Conservation (phyloP, 1,140 invertebrate species). For the Brachionus paranguensis region DNA sequence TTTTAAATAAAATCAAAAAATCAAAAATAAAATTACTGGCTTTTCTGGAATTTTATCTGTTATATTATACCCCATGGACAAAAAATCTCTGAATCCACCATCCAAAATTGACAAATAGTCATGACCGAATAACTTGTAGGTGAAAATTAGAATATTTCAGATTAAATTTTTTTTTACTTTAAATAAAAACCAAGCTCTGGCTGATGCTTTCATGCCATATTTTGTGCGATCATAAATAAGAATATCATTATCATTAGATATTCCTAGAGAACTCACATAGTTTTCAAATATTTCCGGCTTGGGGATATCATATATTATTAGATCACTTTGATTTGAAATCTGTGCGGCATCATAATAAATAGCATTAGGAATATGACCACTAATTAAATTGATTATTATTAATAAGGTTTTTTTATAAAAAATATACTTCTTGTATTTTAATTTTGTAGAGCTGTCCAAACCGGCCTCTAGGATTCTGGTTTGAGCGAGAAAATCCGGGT, state of each 20-base stretch:
- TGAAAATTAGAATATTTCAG: neutral
- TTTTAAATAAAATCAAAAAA: neutral
- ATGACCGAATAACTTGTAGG: constrained; percentile 42
- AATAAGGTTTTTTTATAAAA: neutral
- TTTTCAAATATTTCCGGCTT: constrained; percentile 42
- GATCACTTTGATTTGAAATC: constrained; percentile 38
- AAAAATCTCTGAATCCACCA: constrained; percentile 44
- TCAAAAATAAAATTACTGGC: neutral
- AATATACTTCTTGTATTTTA: neutral
- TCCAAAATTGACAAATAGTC: constrained; percentile 43
- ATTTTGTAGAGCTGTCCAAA: neutral
- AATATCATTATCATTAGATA: constrained; percentile 42
- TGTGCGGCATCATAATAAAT: constrained; percentile 43
- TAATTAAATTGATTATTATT: neutral
- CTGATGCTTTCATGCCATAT: constrained; percentile 42
- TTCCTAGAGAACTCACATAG: constrained; percentile 41
- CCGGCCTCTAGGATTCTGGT: neutral
- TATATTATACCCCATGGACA: neutral
- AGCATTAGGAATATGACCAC: constrained; percentile 45
- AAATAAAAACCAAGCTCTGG: constrained; percentile 45
- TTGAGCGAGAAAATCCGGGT: neutral
- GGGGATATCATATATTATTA: constrained; percentile 43
- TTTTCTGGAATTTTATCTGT: neutral
- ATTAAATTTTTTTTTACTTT: constrained; percentile 40
- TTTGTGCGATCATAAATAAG: constrained; percentile 43